Evolutionary conservation across 2,797 vertebrate genomes (phyloP).

Genomic region (Aythya fuligula): DNA sequence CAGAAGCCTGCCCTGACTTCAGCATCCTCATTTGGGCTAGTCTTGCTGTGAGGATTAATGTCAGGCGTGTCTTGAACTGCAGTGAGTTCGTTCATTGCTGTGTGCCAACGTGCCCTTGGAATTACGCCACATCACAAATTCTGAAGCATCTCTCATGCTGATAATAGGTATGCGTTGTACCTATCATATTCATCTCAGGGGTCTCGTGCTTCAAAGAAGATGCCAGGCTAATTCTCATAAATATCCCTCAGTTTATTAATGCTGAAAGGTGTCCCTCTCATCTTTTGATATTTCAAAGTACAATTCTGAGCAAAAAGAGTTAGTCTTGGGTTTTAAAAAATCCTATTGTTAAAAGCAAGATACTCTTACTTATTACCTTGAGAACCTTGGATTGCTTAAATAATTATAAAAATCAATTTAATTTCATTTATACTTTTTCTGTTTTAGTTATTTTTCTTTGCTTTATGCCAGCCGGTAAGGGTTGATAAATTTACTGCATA

Average conservation of each 20-base stretch:
- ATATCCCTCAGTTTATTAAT: conserved; percentile 67
- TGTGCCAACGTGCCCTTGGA: background rate
- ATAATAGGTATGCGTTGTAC: background rate
- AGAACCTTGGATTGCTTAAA: background rate
- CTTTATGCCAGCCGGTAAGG: background rate
- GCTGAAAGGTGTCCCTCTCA: conserved; percentile 48
- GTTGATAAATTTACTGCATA: background rate
- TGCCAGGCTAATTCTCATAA: conserved; percentile 61
- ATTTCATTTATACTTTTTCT: background rate
- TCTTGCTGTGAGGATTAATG: background rate
- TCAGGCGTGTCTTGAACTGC: accelerated
- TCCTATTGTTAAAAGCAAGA: background rate
- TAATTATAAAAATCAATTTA: background rate
- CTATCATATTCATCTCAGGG: background rate
- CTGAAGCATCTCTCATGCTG: background rate
- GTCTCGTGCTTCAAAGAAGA: conserved; percentile 60
- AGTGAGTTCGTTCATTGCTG: background rate
- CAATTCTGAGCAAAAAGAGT: conserved; percentile 23
- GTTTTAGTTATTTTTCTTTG: background rate
- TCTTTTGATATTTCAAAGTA: conserved; percentile 47
- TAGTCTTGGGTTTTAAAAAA: background rate
- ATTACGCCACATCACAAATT: background rate
- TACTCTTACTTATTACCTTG: background rate
- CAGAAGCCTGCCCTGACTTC: background rate
- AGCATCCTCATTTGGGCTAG: background rate